These are phyloP conservation scores for Brachionus sp. DNA, from an alignment of 1,140 invertebrate genomes.

Conservation along the genomic window DNA sequence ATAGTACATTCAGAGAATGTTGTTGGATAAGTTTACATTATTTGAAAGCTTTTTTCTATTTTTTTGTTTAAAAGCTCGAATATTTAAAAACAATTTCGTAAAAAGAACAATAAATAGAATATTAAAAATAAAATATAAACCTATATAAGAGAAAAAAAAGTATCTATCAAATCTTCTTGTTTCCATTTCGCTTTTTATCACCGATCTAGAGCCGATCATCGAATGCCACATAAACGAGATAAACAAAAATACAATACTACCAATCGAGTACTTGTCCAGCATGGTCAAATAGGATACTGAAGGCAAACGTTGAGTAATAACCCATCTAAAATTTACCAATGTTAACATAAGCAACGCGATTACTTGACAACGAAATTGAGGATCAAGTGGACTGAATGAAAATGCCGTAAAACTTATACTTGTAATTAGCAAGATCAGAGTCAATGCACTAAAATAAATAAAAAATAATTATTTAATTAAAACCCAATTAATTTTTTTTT, in stretches of 20 bases:
- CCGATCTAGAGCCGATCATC: background rate
- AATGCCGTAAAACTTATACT: background rate
- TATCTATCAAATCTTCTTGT: background rate
- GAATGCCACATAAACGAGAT: constrained; percentile 44
- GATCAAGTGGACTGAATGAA: background rate
- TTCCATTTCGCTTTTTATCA: background rate
- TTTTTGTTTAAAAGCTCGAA: background rate
- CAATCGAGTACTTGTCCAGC: constrained; percentile 43
- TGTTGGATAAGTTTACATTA: background rate
- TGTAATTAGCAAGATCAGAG: constrained; percentile 29
- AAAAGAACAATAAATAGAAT: background rate
- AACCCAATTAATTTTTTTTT: background rate
- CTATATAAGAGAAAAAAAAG: background rate
- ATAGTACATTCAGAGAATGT: background rate
- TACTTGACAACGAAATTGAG: constrained; percentile 42
- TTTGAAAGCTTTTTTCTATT: background rate
- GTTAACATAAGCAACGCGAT: constrained; percentile 20
- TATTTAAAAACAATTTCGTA: background rate
- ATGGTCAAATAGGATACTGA: constrained; percentile 39
- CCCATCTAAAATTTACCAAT: constrained; percentile 39
- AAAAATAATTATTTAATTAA: background rate
- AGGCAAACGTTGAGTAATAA: constrained; percentile 30
- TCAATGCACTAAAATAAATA: background rate
- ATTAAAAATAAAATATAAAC: background rate
- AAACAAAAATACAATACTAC: constrained; percentile 4